Base-by-base conservation (phyloP, 2,888 invertebrate genomes). In the Alitta virens region DNA sequence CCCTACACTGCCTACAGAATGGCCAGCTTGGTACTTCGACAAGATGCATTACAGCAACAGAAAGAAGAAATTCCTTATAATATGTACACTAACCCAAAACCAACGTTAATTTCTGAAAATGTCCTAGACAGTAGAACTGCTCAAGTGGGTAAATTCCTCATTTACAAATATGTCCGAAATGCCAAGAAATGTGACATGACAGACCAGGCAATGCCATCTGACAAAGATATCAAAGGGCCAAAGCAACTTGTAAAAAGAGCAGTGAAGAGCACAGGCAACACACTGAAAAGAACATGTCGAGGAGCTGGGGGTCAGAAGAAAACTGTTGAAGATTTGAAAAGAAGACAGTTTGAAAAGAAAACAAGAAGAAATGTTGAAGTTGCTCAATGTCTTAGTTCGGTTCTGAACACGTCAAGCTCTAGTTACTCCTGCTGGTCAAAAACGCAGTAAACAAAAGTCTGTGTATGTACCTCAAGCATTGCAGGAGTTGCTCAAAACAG, bases 1-100 rank as follows among this genome's bases (percentile, higher is more conserved):
- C 55, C 62, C 14, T 68, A 1, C 53, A 53, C 27, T 33, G 5
- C 33, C 12, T 33, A 7, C 12, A 33, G 33, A 33, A 33, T 33
- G 12, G 33, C 33, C 33, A 33, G 33, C 33, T 33, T 33, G 33
- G 33, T 33, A 33, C 33, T 33, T 5, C 33, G 33, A 12, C 33
- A 33, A 33, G 12, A 33, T 33, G 5, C 33, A 7, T 12, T 33
- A 12, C 5, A 33, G 33, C 5, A 5, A 7, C 12, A 12, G 5
- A 12, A 33, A 7, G 33, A 33, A 7, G 33, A 33, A 5, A 33
- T 33, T 33, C 33, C 33, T 33, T 33, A 33, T 12, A 33, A 33
- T 33, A 33, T 33, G 33, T 33, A 33, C 12, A 33, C 33, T 12
- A 33, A 33, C 12, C 33, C 33, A 7, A 33, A 12, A 7, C 33